Conservation (phyloP, 2,888 invertebrate species). For the Thymelicus acteon region DNA sequence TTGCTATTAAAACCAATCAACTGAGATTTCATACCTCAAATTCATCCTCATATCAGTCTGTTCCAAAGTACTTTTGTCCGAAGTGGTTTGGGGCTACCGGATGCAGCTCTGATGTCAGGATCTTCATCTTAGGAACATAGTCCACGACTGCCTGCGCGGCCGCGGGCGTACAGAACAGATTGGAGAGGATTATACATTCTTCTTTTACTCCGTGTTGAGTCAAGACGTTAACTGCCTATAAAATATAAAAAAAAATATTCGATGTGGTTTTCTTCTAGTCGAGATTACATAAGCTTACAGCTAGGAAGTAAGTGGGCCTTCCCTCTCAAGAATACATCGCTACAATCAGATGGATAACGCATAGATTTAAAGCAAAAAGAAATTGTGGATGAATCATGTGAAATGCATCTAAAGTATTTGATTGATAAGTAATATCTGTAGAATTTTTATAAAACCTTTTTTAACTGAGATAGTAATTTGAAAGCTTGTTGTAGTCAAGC, state of each 20-base stretch:
- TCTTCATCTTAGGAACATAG: constrained; percentile 96
- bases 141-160: constrained; percentile 93
- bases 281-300: too few relatives aligned
- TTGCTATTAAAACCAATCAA: background rate
- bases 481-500: too few relatives aligned
- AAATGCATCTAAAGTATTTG: too few relatives aligned
- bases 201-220: constrained; percentile 97
- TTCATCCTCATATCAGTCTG: constrained; percentile 88
- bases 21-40: constrained; percentile 40
- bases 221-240: constrained; percentile 96
- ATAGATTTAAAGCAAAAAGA: too few relatives aligned
- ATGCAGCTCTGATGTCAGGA: constrained; percentile 97
- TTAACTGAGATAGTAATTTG: too few relatives aligned
- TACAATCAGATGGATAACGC: too few relatives aligned
- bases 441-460: too few relatives aligned
- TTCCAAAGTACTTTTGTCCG: constrained; percentile 99
- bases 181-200: constrained; percentile 97
- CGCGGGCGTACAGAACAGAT: constrained; percentile 97
- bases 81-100: constrained; percentile 98
- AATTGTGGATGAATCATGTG: too few relatives aligned
- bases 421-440: too few relatives aligned
- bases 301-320: too few relatives aligned
- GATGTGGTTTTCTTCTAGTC: background rate
- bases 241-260: background rate
- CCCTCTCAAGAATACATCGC: too few relatives aligned